Percentiles rank a stretch among this genome's conserved stretches.
phyloP scores from a whole-genome alignment of 2,797 vertebrate genomes.

The Artibeus jamaicensis region DNA sequence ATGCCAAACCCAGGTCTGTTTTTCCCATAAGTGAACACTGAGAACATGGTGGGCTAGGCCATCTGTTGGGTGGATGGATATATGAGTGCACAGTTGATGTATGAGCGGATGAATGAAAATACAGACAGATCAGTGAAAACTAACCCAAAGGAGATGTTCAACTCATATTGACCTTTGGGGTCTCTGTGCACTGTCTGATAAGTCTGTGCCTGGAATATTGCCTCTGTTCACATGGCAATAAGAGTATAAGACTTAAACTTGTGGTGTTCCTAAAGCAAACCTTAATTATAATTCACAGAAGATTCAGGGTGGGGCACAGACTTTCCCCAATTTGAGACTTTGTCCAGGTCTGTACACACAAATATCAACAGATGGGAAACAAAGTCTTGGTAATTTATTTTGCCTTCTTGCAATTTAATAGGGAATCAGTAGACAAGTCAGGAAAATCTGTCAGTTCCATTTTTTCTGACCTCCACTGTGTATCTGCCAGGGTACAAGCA shows the following conservation, averaged over 20 bases:
- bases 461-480: neutral
- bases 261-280: neutral
- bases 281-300: neutral
- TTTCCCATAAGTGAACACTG: neutral
- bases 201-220: neutral
- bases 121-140: neutral
- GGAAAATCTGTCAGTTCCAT: neutral
- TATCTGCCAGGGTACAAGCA: neutral
- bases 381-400: slow-evolving; percentile 7
- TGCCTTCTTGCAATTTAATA: neutral
- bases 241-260: neutral
- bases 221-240: neutral
- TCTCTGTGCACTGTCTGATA: neutral
- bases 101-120: neutral
- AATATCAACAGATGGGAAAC: neutral
- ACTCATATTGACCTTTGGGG: neutral
- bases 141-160: neutral
- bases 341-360: neutral
- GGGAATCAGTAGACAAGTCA: neutral
- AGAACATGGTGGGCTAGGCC: neutral
- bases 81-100: neutral
- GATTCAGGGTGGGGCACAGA: neutral
- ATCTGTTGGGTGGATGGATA: neutral
- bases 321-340: neutral
- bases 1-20: neutral